Conservation (phyloP, 2,888 invertebrate species). For the Nudaria mundana region DNA sequence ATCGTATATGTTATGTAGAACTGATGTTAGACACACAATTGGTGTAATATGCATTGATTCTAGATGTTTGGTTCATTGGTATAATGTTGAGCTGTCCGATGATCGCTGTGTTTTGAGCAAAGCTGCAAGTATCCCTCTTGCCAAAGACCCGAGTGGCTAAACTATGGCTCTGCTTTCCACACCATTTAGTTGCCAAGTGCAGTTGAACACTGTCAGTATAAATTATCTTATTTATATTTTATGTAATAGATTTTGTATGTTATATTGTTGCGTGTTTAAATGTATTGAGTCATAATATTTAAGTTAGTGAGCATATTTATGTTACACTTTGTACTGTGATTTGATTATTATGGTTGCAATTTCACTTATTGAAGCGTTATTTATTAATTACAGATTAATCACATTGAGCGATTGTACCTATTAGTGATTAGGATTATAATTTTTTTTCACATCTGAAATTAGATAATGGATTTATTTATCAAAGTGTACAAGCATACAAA, state of each 20-base stretch:
- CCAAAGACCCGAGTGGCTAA: conserved; percentile 18
- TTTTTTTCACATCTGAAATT: conserved; percentile 12
- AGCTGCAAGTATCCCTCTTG: conserved; percentile 26
- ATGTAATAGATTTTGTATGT: conserved; percentile 59
- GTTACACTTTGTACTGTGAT: conserved; percentile 76
- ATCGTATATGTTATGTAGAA: conserved; percentile 71
- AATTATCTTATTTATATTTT: conserved; percentile 54
- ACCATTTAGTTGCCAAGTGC: too few relatives aligned
- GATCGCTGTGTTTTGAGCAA: conserved; percentile 16
- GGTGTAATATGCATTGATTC: conserved; percentile 28
- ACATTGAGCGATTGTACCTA: conserved; percentile 18
- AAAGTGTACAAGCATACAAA: conserved; percentile 16
- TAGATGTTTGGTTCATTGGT: conserved; percentile 21
- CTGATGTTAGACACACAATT: conserved; percentile 55
- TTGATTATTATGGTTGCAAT: conserved; percentile 72
- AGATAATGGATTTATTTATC: too few relatives aligned
- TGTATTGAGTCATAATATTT: conserved; percentile 72
- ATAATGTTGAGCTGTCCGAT: conserved; percentile 6
- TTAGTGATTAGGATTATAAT: conserved; percentile 23
- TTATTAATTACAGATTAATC: conserved; percentile 19
- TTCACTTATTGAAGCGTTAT: conserved; percentile 54
- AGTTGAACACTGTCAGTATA: conserved; percentile 49
- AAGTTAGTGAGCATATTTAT: conserved; percentile 73
- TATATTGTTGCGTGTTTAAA: conserved; percentile 61
- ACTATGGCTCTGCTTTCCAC: conserved; percentile 13